Evolutionary conservation across 1,140 invertebrate genomes (phyloP).

Genomic region (Sitobion miscanthi): DNA sequence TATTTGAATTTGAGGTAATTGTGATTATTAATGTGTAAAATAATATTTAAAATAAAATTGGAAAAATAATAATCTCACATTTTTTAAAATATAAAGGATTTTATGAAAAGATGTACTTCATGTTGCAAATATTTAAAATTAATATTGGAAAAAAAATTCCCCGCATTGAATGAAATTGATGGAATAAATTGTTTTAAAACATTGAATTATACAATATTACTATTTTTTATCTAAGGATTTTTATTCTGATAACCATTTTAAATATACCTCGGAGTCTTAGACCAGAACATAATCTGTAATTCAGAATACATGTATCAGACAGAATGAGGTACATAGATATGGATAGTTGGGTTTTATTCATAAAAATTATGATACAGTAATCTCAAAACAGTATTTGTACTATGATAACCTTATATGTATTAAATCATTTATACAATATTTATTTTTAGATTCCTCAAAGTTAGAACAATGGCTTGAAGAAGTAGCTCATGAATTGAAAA

Average conservation of each 20-base stretch:
- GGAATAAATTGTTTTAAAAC: neutral
- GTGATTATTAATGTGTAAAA: neutral
- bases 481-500: constrained; percentile 30
- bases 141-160: neutral
- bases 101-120: too few species aligned
- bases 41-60: neutral
- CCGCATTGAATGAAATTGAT: neutral
- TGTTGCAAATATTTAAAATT: neutral
- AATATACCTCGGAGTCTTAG: neutral
- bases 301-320: neutral
- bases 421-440: neutral
- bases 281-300: neutral
- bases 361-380: neutral
- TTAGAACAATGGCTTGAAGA: constrained; percentile 35
- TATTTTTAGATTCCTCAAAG: constrained; percentile 37
- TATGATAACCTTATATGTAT: neutral
- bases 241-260: neutral
- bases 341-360: neutral
- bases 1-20: neutral
- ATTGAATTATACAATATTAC: neutral
- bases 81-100: neutral
- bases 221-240: neutral
- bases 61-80: neutral
- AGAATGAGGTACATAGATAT: neutral
- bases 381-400: neutral